phyloP scores from a whole-genome alignment of 2,888 invertebrate genomes.

The Cephalotes varians region DNA sequence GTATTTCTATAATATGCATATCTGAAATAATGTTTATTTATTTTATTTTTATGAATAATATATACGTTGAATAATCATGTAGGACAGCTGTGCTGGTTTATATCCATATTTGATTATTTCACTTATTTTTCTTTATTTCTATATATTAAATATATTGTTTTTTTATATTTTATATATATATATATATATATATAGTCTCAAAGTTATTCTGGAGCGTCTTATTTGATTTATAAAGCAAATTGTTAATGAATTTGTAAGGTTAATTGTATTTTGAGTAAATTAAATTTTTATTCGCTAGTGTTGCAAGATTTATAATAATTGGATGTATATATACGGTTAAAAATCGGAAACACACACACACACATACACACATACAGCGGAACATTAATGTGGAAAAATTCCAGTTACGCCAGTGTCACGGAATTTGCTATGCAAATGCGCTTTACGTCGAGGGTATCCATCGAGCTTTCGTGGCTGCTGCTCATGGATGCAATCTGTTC shows the following conservation, averaged over 20 bases:
- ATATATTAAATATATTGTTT: background rate
- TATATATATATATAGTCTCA: background rate
- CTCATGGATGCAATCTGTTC: conserved; percentile 29
- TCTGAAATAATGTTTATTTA: background rate
- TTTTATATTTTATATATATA: background rate
- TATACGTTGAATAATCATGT: background rate
- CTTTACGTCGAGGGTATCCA: conserved; percentile 31
- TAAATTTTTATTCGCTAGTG: background rate
- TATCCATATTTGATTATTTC: background rate
- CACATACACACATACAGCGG: background rate
- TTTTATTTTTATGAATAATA: background rate
- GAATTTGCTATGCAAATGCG: conserved; percentile 36
- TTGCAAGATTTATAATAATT: background rate
- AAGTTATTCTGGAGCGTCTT: background rate
- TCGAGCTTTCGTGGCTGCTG: conserved; percentile 11
- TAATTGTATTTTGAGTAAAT: background rate
- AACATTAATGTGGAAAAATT: conserved; percentile 33
- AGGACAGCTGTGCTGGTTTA: background rate
- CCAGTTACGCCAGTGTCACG: background rate
- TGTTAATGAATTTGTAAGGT: background rate
- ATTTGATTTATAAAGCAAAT: background rate
- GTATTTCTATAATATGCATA: background rate
- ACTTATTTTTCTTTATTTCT: background rate
- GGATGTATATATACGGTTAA: background rate
- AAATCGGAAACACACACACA: background rate